phyloP scores from a whole-genome alignment of 2,113 vertebrate species.

The Pyrgilauda ruficollis region DNA sequence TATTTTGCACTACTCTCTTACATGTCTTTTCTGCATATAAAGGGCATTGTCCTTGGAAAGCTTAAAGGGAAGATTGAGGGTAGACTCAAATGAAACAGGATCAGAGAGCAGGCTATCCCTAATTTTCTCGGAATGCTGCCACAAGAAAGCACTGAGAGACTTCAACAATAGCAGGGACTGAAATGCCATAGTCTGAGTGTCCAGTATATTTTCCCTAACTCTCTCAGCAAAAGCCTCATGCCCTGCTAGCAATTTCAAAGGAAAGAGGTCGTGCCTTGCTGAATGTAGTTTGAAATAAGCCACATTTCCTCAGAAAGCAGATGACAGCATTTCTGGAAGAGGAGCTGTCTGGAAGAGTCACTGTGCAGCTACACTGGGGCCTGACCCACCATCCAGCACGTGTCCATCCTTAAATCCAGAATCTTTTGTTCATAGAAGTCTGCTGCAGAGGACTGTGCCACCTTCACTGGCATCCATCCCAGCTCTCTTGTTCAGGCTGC shows the following conservation, averaged over 20 bases:
- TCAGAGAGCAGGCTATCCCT: not conserved
- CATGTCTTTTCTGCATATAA: not conserved
- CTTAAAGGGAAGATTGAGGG: not conserved
- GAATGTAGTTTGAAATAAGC: not conserved
- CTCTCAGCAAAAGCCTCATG: not conserved
- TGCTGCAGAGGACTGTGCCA: not conserved
- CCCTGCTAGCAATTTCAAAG: slow-evolving; percentile 14
- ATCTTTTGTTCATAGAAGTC: not conserved
- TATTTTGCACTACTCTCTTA: not conserved
- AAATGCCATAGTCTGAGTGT: not conserved
- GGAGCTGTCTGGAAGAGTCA: not conserved
- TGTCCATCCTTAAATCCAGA: not conserved
- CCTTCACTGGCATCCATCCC: not conserved
- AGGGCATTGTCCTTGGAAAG: not conserved
- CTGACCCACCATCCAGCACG: not conserved
- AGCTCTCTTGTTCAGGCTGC: not conserved
- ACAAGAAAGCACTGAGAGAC: not conserved
- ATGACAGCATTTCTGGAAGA: not conserved
- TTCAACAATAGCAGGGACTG: not conserved
- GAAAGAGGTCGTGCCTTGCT: not conserved
- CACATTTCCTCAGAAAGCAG: not conserved
- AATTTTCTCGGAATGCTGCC: not conserved
- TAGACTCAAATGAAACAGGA: not conserved
- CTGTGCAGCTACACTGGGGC: not conserved
- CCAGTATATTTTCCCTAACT: not conserved